phyloP scores from a whole-genome alignment of 2,888 invertebrate genomes.

The Mythimna vitellina region DNA sequence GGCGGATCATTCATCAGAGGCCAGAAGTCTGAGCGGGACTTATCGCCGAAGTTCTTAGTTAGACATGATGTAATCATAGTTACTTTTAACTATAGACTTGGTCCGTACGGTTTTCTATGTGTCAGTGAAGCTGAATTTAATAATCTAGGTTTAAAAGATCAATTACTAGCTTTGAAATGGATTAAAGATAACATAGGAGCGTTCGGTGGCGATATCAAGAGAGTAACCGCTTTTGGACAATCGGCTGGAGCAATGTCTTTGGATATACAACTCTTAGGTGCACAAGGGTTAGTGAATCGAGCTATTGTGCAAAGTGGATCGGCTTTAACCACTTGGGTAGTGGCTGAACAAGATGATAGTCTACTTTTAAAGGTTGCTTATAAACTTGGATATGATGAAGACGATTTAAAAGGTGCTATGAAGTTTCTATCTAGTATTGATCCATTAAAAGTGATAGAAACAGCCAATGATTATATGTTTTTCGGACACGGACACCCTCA shows the following conservation, averaged over 20 bases:
- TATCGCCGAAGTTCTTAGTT: slow-evolving; percentile 30
- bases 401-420: slow-evolving; percentile 16
- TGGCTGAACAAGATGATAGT: slow-evolving; percentile 15
- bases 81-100: slow-evolving; percentile 47
- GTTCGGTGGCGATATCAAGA: slow-evolving; percentile 42
- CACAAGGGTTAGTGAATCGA: slow-evolving; percentile 24
- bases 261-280: slow-evolving; percentile 21
- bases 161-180: slow-evolving; percentile 45
- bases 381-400: slow-evolving; percentile 10
- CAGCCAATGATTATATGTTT: neutral
- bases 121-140: slow-evolving; percentile 21
- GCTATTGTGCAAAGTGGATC: slow-evolving; percentile 45
- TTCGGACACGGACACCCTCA: neutral
- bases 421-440: slow-evolving; percentile 4
- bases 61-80: slow-evolving; percentile 42
- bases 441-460: slow-evolving; percentile 5
- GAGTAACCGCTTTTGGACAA: slow-evolving; percentile 36
- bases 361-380: slow-evolving; percentile 20
- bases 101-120: slow-evolving; percentile 47
- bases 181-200: slow-evolving; percentile 41
- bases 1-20: slow-evolving; percentile 36
- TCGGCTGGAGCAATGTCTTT: slow-evolving; percentile 41
- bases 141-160: slow-evolving; percentile 52
- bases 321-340: slow-evolving; percentile 26
- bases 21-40: neutral